Evolutionary conservation across 1,140 invertebrate genomes (phyloP), one percentile per base, ranked within the genome.

Genomic region (Penaeus vannamei): DNA sequence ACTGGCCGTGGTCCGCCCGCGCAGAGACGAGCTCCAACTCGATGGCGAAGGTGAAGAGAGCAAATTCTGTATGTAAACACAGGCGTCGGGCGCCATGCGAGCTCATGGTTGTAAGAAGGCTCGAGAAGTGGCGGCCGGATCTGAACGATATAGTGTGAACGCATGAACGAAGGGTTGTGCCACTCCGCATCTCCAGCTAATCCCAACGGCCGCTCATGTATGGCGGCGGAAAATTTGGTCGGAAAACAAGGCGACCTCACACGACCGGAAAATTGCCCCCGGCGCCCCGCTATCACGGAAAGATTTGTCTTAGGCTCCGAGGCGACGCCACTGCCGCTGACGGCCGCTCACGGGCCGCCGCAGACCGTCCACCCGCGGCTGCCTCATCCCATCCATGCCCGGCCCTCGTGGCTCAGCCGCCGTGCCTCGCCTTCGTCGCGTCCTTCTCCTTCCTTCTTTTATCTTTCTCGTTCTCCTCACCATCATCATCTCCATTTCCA

Each of bases 201-300:
- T 89, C 87, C 87, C 82, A 85, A 84, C 83, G 87, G 81, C 87
- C 87, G 87, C 87, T 89, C 87, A 89, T 89, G 87, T 89, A 89
- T 89, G 87, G 87, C 83, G 87, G 87, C 87, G 87, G 87, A 89
- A 89, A 89, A 89, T 89, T 89, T 85, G 88, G 88, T 85, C 83
- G 88, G 84, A 90, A 90, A 90, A 90, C 88, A 90, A 90, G 88
- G 88, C 88, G 88, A 90, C 88, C 88, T 90, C 88, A 90, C 88
- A 90, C 88, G 88, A 90, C 88, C 88, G 88, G 88, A 90, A 90
- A 90, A 90, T 90, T 90, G 88, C 88, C 84, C 88, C 84, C 88
- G 84, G 88, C 83, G 88, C 88, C 84, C 84, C 72, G 88, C 88
- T 85, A 90, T 90, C 88, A 90, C 83, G 88, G 84, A 90, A 90